Percentiles rank a stretch among this genome's conserved stretches.
Evolutionary conservation across 2,888 invertebrate species (phyloP).

Genomic region (Pammene aurita): DNA sequence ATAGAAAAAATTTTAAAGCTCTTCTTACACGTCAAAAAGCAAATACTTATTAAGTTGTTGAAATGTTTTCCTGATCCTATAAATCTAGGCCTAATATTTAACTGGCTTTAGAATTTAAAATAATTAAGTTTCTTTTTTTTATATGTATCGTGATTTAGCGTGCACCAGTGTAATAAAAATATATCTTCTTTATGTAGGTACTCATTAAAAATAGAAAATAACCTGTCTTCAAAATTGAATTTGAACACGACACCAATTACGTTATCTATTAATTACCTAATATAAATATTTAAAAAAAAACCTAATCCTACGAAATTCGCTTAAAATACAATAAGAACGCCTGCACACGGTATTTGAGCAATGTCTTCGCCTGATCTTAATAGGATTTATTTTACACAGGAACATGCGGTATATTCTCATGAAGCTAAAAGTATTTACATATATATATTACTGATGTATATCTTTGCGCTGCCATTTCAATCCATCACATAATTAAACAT

Average conservation of each 20-base stretch:
- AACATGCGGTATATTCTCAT: constrained; percentile 14
- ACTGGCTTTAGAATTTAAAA: too few species aligned
- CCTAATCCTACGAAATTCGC: neutral
- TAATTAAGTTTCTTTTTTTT: too few species aligned
- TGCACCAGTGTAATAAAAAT: too few species aligned
- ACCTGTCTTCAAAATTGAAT: neutral
- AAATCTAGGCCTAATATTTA: too few species aligned
- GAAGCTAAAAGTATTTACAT: constrained; percentile 6
- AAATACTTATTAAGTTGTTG: too few species aligned
- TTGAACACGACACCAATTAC: neutral
- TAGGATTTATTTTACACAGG: constrained; percentile 24
- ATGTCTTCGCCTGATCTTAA: constrained; percentile 11
- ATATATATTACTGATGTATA: neutral
- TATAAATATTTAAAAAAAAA: neutral
- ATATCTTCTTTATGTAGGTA: too few species aligned
- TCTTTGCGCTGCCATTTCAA: neutral
- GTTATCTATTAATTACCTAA: neutral
- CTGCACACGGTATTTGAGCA: constrained; percentile 18
- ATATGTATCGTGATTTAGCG: too few species aligned
- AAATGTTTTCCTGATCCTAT: too few species aligned
- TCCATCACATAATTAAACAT: too few species aligned
- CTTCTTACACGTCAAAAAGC: too few species aligned
- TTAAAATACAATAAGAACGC: constrained; percentile 12
- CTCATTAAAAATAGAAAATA: too few species aligned
- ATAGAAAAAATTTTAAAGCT: too few species aligned